phyloP scores from a whole-genome alignment of 2,888 invertebrate genomes.

The Oscheius sp. region DNA sequence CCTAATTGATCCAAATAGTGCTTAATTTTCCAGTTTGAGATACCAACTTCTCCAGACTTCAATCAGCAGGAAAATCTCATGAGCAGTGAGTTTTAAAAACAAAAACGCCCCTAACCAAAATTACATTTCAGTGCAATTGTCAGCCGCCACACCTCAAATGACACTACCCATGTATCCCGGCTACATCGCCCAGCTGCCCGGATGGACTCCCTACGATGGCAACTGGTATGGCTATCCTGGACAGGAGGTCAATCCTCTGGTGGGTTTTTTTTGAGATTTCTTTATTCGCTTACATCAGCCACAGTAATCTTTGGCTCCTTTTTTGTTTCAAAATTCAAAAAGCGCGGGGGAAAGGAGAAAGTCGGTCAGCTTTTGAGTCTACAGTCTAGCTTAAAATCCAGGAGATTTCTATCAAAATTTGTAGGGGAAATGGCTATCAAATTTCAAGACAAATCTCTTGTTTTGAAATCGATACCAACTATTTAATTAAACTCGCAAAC shows the following conservation, averaged over 20 bases:
- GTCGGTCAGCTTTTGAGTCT: no score
- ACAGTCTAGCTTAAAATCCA: no score
- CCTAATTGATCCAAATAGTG: background rate
- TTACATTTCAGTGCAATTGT: background rate
- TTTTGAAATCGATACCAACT: no score
- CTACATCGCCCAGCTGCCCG: slow-evolving; percentile 10
- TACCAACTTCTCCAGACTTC: slow-evolving; percentile 5
- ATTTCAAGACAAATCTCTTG: no score
- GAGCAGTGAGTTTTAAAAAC: background rate
- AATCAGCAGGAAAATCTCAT: background rate
- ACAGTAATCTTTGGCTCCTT: background rate
- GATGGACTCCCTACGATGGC: slow-evolving; percentile 5
- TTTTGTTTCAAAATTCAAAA: background rate
- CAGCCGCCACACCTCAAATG: background rate
- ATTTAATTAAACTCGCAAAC: no score
- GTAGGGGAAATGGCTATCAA: no score
- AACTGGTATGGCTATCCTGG: slow-evolving; percentile 12
- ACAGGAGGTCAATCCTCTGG: background rate
- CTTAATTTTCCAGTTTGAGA: slow-evolving; percentile 24
- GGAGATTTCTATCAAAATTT: no score
- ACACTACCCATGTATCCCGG: background rate
- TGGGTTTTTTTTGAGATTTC: background rate
- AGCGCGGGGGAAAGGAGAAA: no score
- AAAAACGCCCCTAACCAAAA: background rate
- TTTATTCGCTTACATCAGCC: background rate